These are phyloP conservation scores for Drosophila mettleri DNA, from an alignment of 2,888 invertebrate genomes.

Conservation along the genomic window DNA sequence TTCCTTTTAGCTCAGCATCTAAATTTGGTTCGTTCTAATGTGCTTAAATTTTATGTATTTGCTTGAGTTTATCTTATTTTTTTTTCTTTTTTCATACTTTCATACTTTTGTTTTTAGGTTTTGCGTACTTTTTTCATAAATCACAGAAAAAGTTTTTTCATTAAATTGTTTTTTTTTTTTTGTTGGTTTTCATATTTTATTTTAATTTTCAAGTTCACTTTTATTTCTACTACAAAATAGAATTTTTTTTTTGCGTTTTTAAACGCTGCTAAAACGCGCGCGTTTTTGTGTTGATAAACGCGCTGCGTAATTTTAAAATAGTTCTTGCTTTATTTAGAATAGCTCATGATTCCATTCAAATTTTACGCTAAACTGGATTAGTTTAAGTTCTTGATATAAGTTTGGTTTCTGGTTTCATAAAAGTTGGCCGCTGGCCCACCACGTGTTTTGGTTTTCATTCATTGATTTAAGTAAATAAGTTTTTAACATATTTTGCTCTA, in stretches of 20 bases:
- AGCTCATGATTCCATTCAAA: conserved; percentile 35
- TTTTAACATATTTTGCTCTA: conserved; percentile 48
- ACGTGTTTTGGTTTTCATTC: conserved; percentile 3
- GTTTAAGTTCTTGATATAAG: conserved; percentile 50
- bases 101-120: conserved; percentile 49
- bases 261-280: conserved; percentile 58
- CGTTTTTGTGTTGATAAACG: conserved; percentile 28
- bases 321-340: conserved; percentile 8
- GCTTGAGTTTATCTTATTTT: conserved; percentile 32
- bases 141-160: conserved; percentile 78
- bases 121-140: conserved; percentile 76
- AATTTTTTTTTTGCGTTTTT: conserved; percentile 47
- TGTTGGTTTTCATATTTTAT: conserved; percentile 24
- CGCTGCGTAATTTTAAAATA: conserved; percentile 22
- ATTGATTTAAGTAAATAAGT: conserved; percentile 54
- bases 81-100: conserved; percentile 24
- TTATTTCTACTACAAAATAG: conserved; percentile 67
- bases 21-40: conserved; percentile 55
- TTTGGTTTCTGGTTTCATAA: conserved; percentile 30
- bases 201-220: conserved; percentile 42
- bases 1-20: conserved; percentile 46
- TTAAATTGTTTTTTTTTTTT: conserved; percentile 49
- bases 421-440: conserved; percentile 48
- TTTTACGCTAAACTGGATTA: conserved; percentile 51
- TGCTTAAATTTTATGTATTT: conserved; percentile 48